Conservation (phyloP, 1,140 invertebrate genomes). For the Drosophila auraria region DNA sequence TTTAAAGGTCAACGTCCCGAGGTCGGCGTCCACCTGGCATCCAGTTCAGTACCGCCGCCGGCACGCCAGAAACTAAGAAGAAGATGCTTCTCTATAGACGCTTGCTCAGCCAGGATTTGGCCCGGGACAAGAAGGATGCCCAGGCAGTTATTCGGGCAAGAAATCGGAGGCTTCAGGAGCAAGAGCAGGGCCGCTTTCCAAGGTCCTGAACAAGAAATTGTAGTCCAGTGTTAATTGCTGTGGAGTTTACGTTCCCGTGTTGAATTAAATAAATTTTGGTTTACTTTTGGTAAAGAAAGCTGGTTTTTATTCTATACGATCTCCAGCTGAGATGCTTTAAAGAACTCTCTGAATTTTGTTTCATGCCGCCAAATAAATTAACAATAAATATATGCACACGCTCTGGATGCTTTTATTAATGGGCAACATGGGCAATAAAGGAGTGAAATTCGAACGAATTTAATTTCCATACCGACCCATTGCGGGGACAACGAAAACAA, state of each 20-base stretch:
- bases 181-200: conserved; percentile 23
- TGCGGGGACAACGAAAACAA: conserved; percentile 19
- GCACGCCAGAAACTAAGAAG: conserved; percentile 40
- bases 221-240: neutral
- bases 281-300: neutral
- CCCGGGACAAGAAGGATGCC: conserved; percentile 14
- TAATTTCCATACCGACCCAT: neutral
- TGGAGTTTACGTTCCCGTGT: conserved; percentile 28
- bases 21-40: conserved; percentile 2
- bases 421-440: neutral
- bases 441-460: neutral
- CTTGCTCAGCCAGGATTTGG: conserved; percentile 40
- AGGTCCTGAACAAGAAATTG: neutral
- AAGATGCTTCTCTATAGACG: conserved; percentile 66
- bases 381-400: neutral
- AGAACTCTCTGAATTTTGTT: neutral
- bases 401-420: neutral
- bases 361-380: neutral
- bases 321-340: neutral
- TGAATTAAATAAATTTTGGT: neutral
- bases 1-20: conserved; percentile 14
- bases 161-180: neutral
- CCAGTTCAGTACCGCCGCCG: conserved; percentile 54
- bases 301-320: too few relatives aligned
- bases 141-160: neutral